phyloP scores from a whole-genome alignment of 2,888 invertebrate genomes.

The Taphrorychus bicolor region DNA sequence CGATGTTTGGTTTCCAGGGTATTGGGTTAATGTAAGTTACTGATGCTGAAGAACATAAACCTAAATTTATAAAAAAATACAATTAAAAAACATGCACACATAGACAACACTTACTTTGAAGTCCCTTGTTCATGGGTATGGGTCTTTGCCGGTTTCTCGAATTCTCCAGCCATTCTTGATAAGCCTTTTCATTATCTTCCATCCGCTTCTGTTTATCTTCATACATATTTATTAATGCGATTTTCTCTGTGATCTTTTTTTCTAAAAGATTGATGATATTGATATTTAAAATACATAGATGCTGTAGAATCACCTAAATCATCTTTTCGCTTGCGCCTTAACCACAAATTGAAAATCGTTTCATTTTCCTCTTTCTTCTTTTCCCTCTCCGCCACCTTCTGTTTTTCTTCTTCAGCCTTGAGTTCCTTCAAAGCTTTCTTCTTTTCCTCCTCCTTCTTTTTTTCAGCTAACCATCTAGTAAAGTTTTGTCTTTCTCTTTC shows the following conservation, averaged over 20 bases:
- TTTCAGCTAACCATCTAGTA: conserved; percentile 62
- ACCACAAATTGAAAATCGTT: conserved; percentile 60
- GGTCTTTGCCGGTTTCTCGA: conserved; percentile 70
- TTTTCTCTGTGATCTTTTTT: conserved; percentile 53
- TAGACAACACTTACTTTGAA: conserved; percentile 66
- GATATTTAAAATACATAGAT: background rate
- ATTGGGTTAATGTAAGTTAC: conserved; percentile 71
- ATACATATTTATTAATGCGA: conserved; percentile 59
- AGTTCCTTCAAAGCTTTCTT: conserved; percentile 59
- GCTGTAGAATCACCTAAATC: conserved; percentile 59
- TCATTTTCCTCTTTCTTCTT: conserved; percentile 53
- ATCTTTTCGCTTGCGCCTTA: conserved; percentile 65
- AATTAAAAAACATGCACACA: no score
- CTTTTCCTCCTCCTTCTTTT: conserved; percentile 53
- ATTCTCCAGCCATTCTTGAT: conserved; percentile 68
- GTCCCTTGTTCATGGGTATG: conserved; percentile 67
- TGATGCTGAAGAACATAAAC: conserved; percentile 70
- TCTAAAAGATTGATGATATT: conserved; percentile 43
- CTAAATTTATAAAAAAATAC: no score
- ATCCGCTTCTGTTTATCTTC: conserved; percentile 65
- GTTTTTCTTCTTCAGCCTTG: conserved; percentile 55
- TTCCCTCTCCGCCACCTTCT: conserved; percentile 53
- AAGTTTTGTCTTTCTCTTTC: conserved; percentile 59
- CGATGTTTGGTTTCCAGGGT: conserved; percentile 64
- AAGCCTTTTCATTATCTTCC: conserved; percentile 66